Percentiles rank a stretch among this genome's conserved stretches.
Conservation (phyloP, 2,113 vertebrate species). For the Dolichallabes microphthalmus region DNA sequence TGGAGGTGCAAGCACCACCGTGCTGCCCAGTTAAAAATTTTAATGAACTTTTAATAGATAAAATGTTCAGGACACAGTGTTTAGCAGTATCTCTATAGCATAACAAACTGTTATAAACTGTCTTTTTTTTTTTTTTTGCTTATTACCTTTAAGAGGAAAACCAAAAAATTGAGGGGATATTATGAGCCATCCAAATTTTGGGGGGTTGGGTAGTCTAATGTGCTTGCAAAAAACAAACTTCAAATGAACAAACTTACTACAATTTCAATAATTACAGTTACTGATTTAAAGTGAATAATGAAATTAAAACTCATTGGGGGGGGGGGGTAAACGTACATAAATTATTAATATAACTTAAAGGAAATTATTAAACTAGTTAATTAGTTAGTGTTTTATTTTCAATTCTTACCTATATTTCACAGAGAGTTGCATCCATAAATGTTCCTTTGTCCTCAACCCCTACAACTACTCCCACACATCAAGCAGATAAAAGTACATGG, state of each 20-base stretch:
- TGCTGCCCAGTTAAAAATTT: too few species aligned
- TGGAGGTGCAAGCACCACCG: too few species aligned
- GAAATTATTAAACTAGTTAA: slow-evolving; percentile 40
- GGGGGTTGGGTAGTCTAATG: too few species aligned
- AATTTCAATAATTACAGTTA: neutral
- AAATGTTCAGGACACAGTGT: too few species aligned
- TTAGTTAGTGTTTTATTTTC: slow-evolving; percentile 3
- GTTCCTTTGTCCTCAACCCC: neutral
- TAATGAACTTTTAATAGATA: too few species aligned
- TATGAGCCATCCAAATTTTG: too few species aligned
- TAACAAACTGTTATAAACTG: too few species aligned
- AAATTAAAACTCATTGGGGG: neutral
- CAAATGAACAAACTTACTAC: neutral
- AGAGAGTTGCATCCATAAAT: neutral
- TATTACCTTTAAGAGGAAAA: too few species aligned
- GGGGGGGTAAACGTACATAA: neutral
- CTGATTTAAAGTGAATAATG: too few species aligned
- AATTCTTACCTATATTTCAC: neutral
- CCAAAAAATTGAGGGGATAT: too few species aligned
- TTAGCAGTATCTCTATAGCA: too few species aligned
- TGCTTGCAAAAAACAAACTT: neutral
- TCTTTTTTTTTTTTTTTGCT: too few species aligned
- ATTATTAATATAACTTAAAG: slow-evolving; percentile 21
- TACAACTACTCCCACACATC: neutral
- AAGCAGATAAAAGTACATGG: neutral